Conservation (phyloP, 2,113 vertebrate species). For the Apistogramma diplotaenia region DNA sequence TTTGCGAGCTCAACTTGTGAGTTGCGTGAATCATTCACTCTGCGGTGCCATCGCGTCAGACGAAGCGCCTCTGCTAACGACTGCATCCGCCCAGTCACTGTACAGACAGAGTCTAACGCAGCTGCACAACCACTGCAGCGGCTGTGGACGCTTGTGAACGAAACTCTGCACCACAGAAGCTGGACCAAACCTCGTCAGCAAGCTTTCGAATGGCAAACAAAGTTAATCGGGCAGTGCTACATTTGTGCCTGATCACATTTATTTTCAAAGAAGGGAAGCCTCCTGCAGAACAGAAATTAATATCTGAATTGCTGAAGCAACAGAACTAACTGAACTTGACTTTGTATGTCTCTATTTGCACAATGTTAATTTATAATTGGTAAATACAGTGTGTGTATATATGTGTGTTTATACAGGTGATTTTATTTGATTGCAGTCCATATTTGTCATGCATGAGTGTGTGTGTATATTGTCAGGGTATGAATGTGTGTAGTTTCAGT, state of each 20-base stretch:
- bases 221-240: conserved; percentile 14
- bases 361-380: conserved; percentile 70
- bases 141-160: conserved; percentile 31
- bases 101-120: conserved; percentile 9
- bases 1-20: background rate
- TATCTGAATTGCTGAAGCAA: conserved; percentile 13
- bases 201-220: background rate
- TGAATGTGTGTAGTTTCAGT: conserved; percentile 25
- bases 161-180: conserved; percentile 5
- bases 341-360: conserved; percentile 64
- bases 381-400: conserved; percentile 35
- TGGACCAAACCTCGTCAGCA: conserved; percentile 31
- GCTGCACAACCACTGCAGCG: background rate
- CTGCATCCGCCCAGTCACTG: background rate
- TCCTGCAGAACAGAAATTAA: background rate
- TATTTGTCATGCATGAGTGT: conserved; percentile 14
- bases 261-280: background rate
- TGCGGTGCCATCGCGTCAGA: background rate
- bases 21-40: conserved; percentile 1
- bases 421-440: conserved; percentile 49
- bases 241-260: conserved; percentile 11
- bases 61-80: background rate
- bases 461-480: conserved; percentile 2
- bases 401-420: conserved; percentile 32
- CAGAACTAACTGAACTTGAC: conserved; percentile 36